phyloP scores from a whole-genome alignment of 2,797 vertebrate genomes.

The Apodemus agrarius region DNA sequence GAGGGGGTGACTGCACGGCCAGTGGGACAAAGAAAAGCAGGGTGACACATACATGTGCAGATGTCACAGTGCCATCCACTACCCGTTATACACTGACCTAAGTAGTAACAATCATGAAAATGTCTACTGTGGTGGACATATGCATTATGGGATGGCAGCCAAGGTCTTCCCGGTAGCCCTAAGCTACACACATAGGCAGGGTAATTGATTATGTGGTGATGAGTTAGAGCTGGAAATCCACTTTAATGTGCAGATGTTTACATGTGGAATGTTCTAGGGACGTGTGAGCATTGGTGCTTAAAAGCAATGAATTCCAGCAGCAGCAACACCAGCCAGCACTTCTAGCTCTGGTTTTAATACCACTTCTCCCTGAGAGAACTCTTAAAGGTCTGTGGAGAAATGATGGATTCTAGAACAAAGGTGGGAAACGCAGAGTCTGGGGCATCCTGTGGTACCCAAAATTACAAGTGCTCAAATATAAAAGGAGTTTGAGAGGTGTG shows the following conservation, averaged over 20 bases:
- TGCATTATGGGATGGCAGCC: neutral
- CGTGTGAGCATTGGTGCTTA: neutral
- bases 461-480: neutral
- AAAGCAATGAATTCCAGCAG: neutral
- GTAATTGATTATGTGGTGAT: neutral
- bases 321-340: neutral
- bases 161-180: neutral
- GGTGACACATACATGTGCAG: neutral
- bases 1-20: accelerated
- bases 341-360: constrained; percentile 27
- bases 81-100: neutral
- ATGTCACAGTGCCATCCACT: neutral
- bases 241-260: neutral
- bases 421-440: neutral
- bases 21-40: neutral
- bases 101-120: neutral
- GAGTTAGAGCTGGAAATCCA: neutral
- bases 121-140: neutral
- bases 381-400: neutral
- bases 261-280: neutral
- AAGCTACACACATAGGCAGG: neutral
- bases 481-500: neutral
- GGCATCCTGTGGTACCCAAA: neutral
- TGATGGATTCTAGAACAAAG: neutral
- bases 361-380: neutral